Base-by-base conservation (phyloP, 2,113 vertebrate species). In the Zapus hudsonius region DNA sequence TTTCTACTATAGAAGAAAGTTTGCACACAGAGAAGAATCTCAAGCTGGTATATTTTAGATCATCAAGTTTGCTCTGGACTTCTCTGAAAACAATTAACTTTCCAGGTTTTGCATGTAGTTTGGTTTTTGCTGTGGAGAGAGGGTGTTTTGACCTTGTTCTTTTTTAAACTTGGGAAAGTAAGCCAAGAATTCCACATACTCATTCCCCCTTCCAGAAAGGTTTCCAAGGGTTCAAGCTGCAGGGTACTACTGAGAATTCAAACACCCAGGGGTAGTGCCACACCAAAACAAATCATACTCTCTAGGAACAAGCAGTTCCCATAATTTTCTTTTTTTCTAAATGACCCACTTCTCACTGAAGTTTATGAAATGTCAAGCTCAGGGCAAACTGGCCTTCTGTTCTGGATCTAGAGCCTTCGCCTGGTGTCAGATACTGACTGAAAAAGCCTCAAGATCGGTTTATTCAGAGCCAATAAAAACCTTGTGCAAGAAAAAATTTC, bases 251-350 rank as follows among this genome's bases (percentile, higher is more conserved):
- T 69, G 95, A 88, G 95, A 93, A 94, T 94, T 93, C 86, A 94
- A 96, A 85, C 74, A 92, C 93, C 67, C 93, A 96, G 72, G 72
- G 88, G 72, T 87, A 29, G 33, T 52, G 29, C 80, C 79, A 22
- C 44, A 92, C 95, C 96, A 96, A 95, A 95, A 83, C 33, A 96
- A 96, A 95, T 94, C 90, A 94, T 80, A 89, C 92, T 92, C 95
- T 96, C 96, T 93, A 96, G 96, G 96, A 97, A 94, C 82, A 91
- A 97, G 94, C 82, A 91, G 72, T 96, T 96, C 94, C 91, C 90
- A 78, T 80, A 42, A 93, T 94, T 90, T 95, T 73, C 47, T 75
- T 93, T 72, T 29, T 12, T 52, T 10, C 3, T 92, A 89, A 84
- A 89, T 94, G 91, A 94, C 87, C 79, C 55, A 86, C 31, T 86